Base-by-base conservation (phyloP, 2,888 invertebrate species). In the Aleiodes alternator region DNA sequence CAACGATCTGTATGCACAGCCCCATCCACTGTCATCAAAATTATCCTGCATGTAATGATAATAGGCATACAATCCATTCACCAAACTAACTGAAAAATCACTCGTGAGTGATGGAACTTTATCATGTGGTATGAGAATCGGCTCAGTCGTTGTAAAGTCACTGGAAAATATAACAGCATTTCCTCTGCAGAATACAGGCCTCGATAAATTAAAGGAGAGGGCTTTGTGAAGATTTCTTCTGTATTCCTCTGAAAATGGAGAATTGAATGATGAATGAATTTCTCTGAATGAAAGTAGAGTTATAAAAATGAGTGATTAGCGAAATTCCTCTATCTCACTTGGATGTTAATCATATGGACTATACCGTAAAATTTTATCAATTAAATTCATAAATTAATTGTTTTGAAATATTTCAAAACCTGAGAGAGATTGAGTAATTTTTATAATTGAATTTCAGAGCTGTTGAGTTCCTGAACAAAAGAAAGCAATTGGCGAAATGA, bases 21-120 rank as follows among this genome's bases (percentile, higher is more conserved):
- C 99, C 99, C 99, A 99, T n/a, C 98, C 98, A 88, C 96, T 95
- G 86, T 99, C 99, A 89, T 98, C 95, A 87, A 97, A 94, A 81
- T 93, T 92, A 86, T 98, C 96, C 89, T 98, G 98, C 94, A 97
- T 95, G 89, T 99, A 99, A 90, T 99, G 99, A 88, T 97, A 95
- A 90, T 99, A 99, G 16, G 94, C 92, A 87, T 99, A 99, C 79
- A 93, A 92, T 1, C 99, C 99, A 79, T 94, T 92, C 3, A 99
- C 94, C 16, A 34, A 51, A 72, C 72, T 68, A 76, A 91, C 86
- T 81, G 77, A 80, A 77, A 68, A 59, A 29, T n/a, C 84, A 88
- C 89, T 84, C 82, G 82, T 79, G 38, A 80, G 80, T 74, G 73
- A 43, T 43, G 78, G 53, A 74, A 94, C 87, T 0, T 92, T 92